Conservation (phyloP, 53 echinoderm and acorn worm genomes). For the Arbacia lixula region DNA sequence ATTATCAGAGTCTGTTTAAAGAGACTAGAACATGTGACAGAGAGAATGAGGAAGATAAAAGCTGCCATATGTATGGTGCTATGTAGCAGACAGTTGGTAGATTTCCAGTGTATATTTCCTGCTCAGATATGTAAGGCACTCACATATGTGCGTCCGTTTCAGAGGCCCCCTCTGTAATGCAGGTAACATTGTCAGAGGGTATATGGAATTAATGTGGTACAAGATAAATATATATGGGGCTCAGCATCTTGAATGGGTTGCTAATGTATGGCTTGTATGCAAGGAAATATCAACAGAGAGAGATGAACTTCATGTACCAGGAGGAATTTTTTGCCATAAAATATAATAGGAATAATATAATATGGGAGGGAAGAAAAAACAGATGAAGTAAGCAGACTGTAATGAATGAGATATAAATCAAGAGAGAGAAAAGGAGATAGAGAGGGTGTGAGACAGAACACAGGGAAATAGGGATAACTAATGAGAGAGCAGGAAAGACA, state of each 20-base stretch:
- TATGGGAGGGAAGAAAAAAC: too few relatives aligned
- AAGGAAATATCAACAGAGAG: too few relatives aligned
- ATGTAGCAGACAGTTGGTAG: slow-evolving; percentile 7
- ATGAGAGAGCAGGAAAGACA: neutral
- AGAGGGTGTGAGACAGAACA: neutral
- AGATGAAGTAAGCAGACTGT: too few relatives aligned
- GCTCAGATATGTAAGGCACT: neutral
- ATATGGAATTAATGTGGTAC: too few relatives aligned
- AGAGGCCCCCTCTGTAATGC: neutral
- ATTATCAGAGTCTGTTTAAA: neutral
- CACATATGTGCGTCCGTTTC: slow-evolving; percentile 1
- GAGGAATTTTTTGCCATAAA: too few relatives aligned
- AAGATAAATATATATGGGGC: too few relatives aligned
- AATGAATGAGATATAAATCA: neutral
- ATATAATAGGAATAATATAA: too few relatives aligned
- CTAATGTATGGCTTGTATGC: too few relatives aligned
- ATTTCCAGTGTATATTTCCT: slow-evolving; percentile 24
- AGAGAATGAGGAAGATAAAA: neutral
- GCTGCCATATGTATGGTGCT: slow-evolving; percentile 6
- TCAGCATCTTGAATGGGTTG: too few relatives aligned
- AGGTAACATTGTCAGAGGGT: too few relatives aligned
- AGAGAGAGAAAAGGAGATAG: neutral
- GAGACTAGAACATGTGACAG: neutral
- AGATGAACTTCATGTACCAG: too few relatives aligned
- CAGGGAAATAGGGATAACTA: neutral